These are phyloP conservation scores for Petrocephalus schoutedeni DNA, from an alignment of 2,797 vertebrate genomes.

Conservation along the genomic window DNA sequence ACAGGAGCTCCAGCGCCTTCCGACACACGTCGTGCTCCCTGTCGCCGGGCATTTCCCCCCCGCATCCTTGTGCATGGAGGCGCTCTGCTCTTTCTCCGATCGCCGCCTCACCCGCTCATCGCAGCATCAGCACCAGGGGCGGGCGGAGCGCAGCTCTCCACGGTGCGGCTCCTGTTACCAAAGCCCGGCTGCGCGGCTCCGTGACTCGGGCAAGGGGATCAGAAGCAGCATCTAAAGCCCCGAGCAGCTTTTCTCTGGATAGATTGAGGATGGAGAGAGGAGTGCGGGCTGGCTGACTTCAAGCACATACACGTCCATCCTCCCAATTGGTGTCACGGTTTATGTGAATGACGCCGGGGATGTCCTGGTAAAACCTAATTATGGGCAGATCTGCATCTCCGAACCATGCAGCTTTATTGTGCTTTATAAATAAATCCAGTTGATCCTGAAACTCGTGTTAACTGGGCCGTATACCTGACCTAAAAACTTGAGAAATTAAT, in stretches of 20 bases:
- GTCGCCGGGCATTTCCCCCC: slow-evolving; percentile 97
- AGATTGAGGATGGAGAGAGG: slow-evolving; percentile 24
- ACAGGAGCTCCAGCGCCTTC: slow-evolving; percentile 92
- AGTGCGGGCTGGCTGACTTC: slow-evolving; percentile 67
- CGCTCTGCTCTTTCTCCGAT: slow-evolving; percentile 67
- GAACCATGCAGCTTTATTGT: background rate
- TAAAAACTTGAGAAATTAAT: slow-evolving; percentile 14
- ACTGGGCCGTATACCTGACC: slow-evolving; percentile 25
- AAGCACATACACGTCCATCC: slow-evolving; percentile 38
- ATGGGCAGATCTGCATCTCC: background rate
- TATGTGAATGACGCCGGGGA: slow-evolving; percentile 38
- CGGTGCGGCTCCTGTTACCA: background rate
- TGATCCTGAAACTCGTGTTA: slow-evolving; percentile 21
- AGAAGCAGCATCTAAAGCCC: background rate
- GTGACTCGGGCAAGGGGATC: background rate
- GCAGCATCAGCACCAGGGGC: slow-evolving; percentile 1
- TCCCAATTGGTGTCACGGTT: slow-evolving; percentile 46
- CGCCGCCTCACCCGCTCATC: slow-evolving; percentile 46
- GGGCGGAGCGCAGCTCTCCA: background rate
- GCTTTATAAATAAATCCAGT: background rate
- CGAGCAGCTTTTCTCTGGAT: background rate
- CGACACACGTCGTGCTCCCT: slow-evolving; percentile 97
- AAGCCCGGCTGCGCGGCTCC: background rate
- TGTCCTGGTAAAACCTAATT: slow-evolving; percentile 26
- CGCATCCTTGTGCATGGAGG: slow-evolving; percentile 86